Base-by-base conservation (phyloP, 2,888 invertebrate species). In the Trileptium ribeirensis region DNA sequence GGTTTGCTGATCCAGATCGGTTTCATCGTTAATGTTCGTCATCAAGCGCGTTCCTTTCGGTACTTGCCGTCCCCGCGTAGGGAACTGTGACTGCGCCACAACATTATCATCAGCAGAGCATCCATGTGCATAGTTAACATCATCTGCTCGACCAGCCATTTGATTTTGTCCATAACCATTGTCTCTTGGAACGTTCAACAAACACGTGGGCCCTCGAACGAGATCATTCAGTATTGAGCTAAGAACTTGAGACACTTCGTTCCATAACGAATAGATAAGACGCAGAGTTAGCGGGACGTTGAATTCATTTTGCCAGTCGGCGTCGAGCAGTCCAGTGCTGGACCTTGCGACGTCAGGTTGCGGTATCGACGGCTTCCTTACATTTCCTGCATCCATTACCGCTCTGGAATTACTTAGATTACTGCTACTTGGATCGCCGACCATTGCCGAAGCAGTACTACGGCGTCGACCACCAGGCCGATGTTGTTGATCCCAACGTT, bases 251-350 rank as follows among this genome's bases (percentile, higher is more conserved):
- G 89, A 88, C 75, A 97, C 91, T 80, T 95, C 94, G 87, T 96
- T 95, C 97, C 97, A 97, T 39, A 96, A 90, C 82, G 88, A 87
- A n/a, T 96, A 95, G 8, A 97, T 90, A 80, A 95, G 94, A 79
- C 95, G 93, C 77, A 96, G 89, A 0, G 96, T 95, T 0, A 95
- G 94, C 0, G 96, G 96, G 81, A 96, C 89, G 74, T 89, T 87
- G 67, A 36, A 79, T 33, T 81, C 40, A 1, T 24, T 33, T n/a
- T 29, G 33, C 2, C 38, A n/a, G 40, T 51, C 15, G 3, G 3
- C 1, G 8, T 33, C 24, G 3, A 3, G 3, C 8, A 19, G 19
- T 8, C 3, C 77, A n/a, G n/a, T n/a, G 64, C n/a, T 64, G 15
- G n/a, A 64, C 15, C 64, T n/a, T 19, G 15, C 64, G 64, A 15